Conservation (phyloP, 2,113 vertebrate genomes). For the Peucedramus taeniatus region DNA sequence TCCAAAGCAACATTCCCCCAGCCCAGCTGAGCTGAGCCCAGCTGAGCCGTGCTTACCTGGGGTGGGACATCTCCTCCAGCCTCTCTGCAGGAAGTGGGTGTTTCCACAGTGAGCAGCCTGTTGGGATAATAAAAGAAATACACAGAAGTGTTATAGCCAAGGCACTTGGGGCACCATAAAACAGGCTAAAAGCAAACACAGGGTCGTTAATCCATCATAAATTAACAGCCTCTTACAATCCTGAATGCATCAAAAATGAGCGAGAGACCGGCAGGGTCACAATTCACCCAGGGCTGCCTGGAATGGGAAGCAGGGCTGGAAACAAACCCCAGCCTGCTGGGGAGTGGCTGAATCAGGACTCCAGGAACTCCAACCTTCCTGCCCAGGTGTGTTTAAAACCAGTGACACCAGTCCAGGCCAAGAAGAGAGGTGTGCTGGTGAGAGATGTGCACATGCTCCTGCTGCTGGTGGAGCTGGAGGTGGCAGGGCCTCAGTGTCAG, state of each 20-base stretch:
- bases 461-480: neutral
- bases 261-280: neutral
- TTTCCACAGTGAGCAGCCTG: neutral
- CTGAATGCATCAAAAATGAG: neutral
- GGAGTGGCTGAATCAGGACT: fast-evolving
- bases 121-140: slow-evolving; percentile 34
- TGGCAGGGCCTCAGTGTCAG: neutral
- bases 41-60: neutral
- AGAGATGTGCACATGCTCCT: fast-evolving
- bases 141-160: slow-evolving; percentile 31
- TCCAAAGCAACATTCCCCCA: neutral
- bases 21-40: neutral
- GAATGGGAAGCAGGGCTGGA: neutral
- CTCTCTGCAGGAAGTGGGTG: neutral
- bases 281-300: neutral
- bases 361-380: neutral
- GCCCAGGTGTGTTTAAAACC: neutral
- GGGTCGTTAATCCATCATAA: slow-evolving; percentile 17
- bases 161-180: slow-evolving; percentile 20
- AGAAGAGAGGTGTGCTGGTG: neutral
- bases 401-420: neutral
- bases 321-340: fast-evolving
- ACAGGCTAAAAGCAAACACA: slow-evolving; percentile 32
- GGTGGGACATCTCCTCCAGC: neutral
- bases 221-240: slow-evolving; percentile 13